Evolutionary conservation across 2,797 vertebrate genomes (phyloP), one percentile per base, ranked within the genome.

Genomic region (Lacerta bilineata): DNA sequence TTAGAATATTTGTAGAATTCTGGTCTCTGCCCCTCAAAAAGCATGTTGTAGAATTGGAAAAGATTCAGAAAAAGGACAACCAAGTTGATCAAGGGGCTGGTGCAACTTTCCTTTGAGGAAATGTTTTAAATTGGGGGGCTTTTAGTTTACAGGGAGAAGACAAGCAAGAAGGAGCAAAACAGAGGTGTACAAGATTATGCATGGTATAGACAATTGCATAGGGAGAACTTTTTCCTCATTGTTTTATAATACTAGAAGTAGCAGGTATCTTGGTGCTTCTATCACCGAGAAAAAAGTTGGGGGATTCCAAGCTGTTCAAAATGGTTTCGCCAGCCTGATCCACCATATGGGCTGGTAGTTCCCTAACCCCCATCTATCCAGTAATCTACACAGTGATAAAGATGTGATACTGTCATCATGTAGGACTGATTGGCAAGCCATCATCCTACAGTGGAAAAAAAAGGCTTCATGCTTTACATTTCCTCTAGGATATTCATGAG

Each of bases 401-500:
- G 61, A 23, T 23, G 20, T 64, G 20, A 23, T 23, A 64, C 20
- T 18, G 61, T 64, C 61, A 64, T 78, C 77, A 79, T 8, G 29
- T 17, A 59, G 46, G 3, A 59, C 55, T 79, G 77, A 91, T 79
- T 91, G 36, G 13, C 13, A 64, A 64, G 61, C 59, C 84, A 81
- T 39, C 72, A 92, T 91, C 88, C 18, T 75, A 88, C 33, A 83
- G 20, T 80, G 83, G 0, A 13, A 50, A 83, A 50, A 83, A 55
- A 13, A 92, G 90, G 86, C 79, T 89, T 64, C 8, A 69, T 0
- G 5, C 77, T 72, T 77, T 61, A 20, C 33, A 59, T 76, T 25
- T 94, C 68, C 79, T 82, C 36, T 72, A 92, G 76, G 55, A 90
- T 86, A 85, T 82, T 86, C 87, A 88, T 85, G 17, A 41, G 86